Evolutionary conservation across 1,140 invertebrate species (phyloP), one percentile per base, ranked within the genome.

Genomic region (Leguminivora glycinivorella): DNA sequence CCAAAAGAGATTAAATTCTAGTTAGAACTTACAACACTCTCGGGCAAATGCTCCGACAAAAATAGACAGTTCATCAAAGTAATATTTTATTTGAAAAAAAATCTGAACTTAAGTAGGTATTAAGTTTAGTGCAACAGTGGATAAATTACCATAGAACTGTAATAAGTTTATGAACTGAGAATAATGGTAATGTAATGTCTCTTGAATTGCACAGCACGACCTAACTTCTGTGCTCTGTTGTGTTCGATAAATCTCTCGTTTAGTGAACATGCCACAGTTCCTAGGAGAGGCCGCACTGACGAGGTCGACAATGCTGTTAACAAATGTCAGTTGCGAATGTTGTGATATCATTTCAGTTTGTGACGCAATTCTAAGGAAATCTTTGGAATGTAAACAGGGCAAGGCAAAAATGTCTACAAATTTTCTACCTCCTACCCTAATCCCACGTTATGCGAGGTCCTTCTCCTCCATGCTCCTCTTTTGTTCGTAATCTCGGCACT

Each of bases 191-290:
- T 34, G 66, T 52, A 22, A 24, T 34, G 34, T 40, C 31, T 47
- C n/a, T 29, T 29, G 67, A 56, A 56, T 69, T 69, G n/a, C 52
- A 56, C 58, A 63, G 71, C 75, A 63, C 66, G 72, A 75, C 74
- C 75, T 74, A 74, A 76, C 74, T 77, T 72, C 74, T 75, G 78
- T 74, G 72, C 72, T 74, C 74, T 63, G 70, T 72, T 76, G 75
- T 75, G 67, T 69, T 68, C 71, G 63, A 75, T 80, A 77, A 77
- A 77, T 75, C 69, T 71, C 67, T 56, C 58, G 60, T 70, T 73
- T 56, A 69, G 60, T 66, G 31, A 58, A 73, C 72, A 73, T 63
- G 38, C 67, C 67, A 72, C 19, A 14, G 24, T 6, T 66, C 47
- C 24, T 70, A 67, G 71, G 74, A 73, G 71, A 71, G 73, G 73